These are phyloP conservation scores for Venusia cambrica DNA, from an alignment of 2,888 invertebrate genomes.

Conservation along the genomic window DNA sequence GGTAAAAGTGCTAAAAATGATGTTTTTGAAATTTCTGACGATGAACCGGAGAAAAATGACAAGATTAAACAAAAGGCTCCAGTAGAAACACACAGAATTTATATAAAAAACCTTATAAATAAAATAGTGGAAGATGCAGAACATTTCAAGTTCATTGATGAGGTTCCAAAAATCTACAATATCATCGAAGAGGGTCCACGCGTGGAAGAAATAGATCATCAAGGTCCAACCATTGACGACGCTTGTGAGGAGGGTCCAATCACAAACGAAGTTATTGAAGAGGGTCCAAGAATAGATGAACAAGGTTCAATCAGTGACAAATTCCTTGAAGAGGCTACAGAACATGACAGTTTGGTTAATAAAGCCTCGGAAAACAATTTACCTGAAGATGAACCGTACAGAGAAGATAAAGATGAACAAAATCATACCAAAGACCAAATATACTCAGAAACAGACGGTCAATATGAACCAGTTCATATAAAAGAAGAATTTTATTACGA, in stretches of 20 bases:
- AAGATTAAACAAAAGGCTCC: not conserved
- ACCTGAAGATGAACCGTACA: not conserved
- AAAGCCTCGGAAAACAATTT: not conserved
- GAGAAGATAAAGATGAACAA: constrained; percentile 1
- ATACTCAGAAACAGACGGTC: not conserved
- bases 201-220: too few relatives aligned
- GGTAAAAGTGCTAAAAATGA: not conserved
- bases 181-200: not conserved
- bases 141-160: not conserved
- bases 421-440: not conserved
- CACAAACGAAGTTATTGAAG: not conserved
- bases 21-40: constrained; percentile 12
- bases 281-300: not conserved
- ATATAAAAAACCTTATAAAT: too few relatives aligned
- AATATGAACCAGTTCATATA: constrained; percentile 8
- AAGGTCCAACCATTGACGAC: too few relatives aligned
- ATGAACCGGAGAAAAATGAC: constrained; percentile 4
- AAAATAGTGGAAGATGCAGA: too few relatives aligned
- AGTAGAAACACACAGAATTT: too few relatives aligned
- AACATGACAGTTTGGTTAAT: not conserved
- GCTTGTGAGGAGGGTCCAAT: too few relatives aligned
- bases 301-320: too few relatives aligned
- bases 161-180: not conserved
- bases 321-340: not conserved
- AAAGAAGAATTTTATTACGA: constrained; percentile 23